Base-by-base conservation (phyloP, 1,140 invertebrate genomes). In the Carposina sasakii region DNA sequence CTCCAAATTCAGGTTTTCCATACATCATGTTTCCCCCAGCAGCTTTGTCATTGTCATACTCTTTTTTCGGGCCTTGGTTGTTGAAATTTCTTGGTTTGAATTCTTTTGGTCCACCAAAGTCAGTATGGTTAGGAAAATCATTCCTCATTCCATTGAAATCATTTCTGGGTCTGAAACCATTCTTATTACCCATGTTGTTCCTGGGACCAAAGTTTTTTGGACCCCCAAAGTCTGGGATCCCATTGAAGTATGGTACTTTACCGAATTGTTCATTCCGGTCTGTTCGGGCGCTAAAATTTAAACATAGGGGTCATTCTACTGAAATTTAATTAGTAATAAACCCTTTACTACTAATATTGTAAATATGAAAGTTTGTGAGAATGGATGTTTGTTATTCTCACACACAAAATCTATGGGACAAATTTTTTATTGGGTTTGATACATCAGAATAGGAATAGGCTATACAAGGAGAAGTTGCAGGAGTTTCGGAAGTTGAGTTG, bases 261-360 rank as follows among this genome's bases (percentile, higher is more conserved):
- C 86, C 86, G 77, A 85, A 88, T 85, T 87, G 86, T 84, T 88
- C 87, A 85, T 85, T 86, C 67, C 87, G 87, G 73, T 89, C 87
- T 68, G 86, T 76, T 66, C 87, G 79, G 62, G 86, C 81, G 65
- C 87, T 86, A 73, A 84, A 88, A 76, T 87, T 85, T 44, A 49
- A 61, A n/a, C n/a, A n/a, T n/a, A n/a, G n/a, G n/a, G n/a, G n/a
- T n/a, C n/a, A n/a, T n/a, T n/a, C n/a, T n/a, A n/a, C n/a, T n/a
- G n/a, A n/a, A n/a, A n/a, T n/a, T n/a, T n/a, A n/a, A n/a, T n/a
- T n/a, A n/a, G n/a, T n/a, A n/a, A n/a, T n/a, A n/a, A n/a, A n/a
- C n/a, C n/a, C n/a, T n/a, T n/a, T n/a, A n/a, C n/a, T n/a, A n/a
- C n/a, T n/a, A n/a, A n/a, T n/a, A n/a, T n/a, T n/a, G n/a, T n/a